Percentiles rank a stretch among this genome's conserved stretches.
Conservation (phyloP, 2,797 vertebrate species). For the Phataginus tricuspis region DNA sequence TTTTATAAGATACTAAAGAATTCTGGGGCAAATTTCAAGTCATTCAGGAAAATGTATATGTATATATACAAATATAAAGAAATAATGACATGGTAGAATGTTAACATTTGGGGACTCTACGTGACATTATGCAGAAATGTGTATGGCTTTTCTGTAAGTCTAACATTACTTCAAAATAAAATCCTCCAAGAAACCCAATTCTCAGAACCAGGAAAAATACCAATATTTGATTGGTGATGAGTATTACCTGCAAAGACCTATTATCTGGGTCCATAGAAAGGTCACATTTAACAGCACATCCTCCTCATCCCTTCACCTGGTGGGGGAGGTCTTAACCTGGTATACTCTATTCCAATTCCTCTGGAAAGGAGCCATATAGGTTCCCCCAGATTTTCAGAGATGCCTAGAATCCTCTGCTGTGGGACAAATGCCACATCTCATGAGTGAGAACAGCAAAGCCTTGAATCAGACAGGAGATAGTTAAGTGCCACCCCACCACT, state of each 20-base stretch:
- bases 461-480: not conserved
- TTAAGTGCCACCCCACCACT: not conserved
- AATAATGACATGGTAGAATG: not conserved
- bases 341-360: not conserved
- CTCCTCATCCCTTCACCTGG: too few relatives aligned
- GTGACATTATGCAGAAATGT: not conserved
- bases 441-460: not conserved
- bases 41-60: not conserved
- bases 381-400: not conserved
- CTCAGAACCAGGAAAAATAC: not conserved
- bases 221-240: not conserved
- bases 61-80: not conserved
- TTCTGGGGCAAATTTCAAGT: not conserved
- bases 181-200: not conserved
- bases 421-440: not conserved
- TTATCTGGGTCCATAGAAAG: not conserved
- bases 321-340: not conserved
- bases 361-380: not conserved
- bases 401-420: not conserved
- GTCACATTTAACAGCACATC: fast-evolving
- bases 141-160: not conserved
- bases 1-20: not conserved
- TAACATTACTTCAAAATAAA: not conserved
- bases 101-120: not conserved
- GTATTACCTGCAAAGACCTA: not conserved